Evolutionary conservation across 2,113 vertebrate species (phyloP), one percentile per base, ranked within the genome.

Genomic region (Catharus bicknelli): DNA sequence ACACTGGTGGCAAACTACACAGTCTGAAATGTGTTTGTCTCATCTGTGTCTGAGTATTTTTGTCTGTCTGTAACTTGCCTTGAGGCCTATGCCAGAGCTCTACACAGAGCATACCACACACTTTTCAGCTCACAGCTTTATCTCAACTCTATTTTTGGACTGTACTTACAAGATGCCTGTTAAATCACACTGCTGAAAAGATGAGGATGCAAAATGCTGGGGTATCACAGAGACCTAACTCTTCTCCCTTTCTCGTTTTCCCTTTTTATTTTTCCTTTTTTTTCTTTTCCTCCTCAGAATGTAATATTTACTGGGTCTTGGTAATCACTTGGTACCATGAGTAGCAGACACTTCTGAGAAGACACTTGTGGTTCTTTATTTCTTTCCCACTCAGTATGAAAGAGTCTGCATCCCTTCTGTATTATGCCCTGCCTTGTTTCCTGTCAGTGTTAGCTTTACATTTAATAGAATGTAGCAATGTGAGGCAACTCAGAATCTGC

Each of bases 81-180:
- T 7, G 3, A 76, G 57, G n/a, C 42, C 62, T 66, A 0, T 85
- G 64, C 76, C 62, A 83, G 86, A 70, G 43, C 69, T 87, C 67
- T 51, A 30, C 38, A 89, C 42, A 85, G 64, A 86, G 90, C 82
- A 88, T 90, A 51, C 75, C 63, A 79, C 43, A 63, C 47, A 43
- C 88, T 93, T 88, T 72, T 47, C 74, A 83, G 47, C 82, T 91
- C 13, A 0, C 47, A 58, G 70, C 72, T 73, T 96, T 95, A 95
- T 95, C 93, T 91, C 30, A 18, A 2, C 25, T 91, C 90, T 96
- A 91, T 95, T 96, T 96, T 95, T 93, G 70, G 85, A 62, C 34
- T 4, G 3, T 27, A 70, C 55, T 95, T 95, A 69, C 42, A 94
- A 94, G 91, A 76, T 91, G 88, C 62, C 67, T 91, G 67, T 86